A percentile compares a stretch with the other conserved stretches of the same genome.
Conservation (phyloP, 2,113 vertebrate species). For the Rhynchomys soricoides region DNA sequence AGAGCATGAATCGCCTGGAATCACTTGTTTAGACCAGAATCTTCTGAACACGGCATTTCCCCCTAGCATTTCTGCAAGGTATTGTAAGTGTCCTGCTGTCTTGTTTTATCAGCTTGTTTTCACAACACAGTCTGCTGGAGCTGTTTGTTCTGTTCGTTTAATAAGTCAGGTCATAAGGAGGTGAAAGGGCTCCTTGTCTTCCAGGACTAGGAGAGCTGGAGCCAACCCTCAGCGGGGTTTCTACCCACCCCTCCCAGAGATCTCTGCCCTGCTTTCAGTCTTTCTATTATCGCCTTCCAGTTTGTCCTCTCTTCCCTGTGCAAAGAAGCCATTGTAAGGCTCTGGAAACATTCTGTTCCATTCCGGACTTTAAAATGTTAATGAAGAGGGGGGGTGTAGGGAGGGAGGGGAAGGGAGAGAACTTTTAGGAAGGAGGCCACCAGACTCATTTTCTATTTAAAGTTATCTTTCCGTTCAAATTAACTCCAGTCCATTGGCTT, state of each 20-base stretch:
- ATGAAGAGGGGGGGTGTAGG: not conserved
- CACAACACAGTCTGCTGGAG: not conserved
- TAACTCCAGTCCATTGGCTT: not conserved
- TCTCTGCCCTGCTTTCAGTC: not conserved
- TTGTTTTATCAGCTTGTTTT: slow-evolving; percentile 43
- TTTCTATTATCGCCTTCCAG: not conserved
- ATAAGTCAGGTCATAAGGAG: not conserved
- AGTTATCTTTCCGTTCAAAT: slow-evolving; percentile 27
- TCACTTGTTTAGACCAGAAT: not conserved
- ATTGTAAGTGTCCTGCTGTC: slow-evolving; percentile 33
- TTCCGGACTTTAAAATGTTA: slow-evolving; percentile 20
- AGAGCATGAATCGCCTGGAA: not conserved
- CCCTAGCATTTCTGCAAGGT: not conserved
- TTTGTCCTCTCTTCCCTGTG: not conserved
- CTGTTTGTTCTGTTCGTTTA: slow-evolving; percentile 1
- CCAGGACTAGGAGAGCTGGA: not conserved
- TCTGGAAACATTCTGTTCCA: slow-evolving; percentile 29
- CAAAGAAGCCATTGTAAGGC: not conserved
- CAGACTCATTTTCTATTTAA: slow-evolving; percentile 3
- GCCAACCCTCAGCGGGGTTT: not conserved
- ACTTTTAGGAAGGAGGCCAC: not conserved
- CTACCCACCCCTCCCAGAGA: not conserved
- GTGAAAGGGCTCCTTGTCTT: not conserved
- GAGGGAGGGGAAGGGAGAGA: not conserved
- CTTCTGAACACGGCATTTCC: not conserved